Base-by-base conservation (phyloP, 2,888 invertebrate genomes). In the Amphipyra berbera region DNA sequence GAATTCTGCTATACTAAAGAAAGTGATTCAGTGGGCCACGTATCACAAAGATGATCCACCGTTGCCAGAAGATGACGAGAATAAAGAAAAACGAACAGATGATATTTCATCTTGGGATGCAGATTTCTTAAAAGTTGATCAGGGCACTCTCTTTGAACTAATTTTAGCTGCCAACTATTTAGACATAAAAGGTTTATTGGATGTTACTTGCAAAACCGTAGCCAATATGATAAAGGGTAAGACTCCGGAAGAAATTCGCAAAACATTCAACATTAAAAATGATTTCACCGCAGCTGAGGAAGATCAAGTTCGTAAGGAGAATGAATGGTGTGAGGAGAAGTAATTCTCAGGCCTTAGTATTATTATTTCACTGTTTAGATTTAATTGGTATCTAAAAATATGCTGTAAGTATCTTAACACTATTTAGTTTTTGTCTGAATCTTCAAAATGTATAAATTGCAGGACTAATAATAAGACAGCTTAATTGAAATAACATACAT, bases 21-120 rank as follows among this genome's bases (percentile, higher is more conserved):
- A 99, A 94, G 99, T 98, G 0, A 97, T 98, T 70, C 97, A 98
- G 75, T 98, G 98, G 98, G 98, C 98, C 0, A 98, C 97, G 0
- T 98, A 98, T 82, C 98, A 98, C 88, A 98, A 98, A 93, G 97
- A 99, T 85, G 99, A 99, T 89, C 98, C 99, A 27, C 98, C 98
- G 60, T 97, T 98, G 82, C 98, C 98, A 8, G 99, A 99, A 90
- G 99, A 99, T 83, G 99, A 99, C 85, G 99, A 99, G 88, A 98
- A 98, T 90, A 98, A 98, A 89, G 99, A 99, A 87, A 99, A 99
- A 86, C 95, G 99, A n/a, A 99, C 99, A 0, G 99, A 99, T 88
- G 99, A 99, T 87, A 99, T 99, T 78, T 98, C 98, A 27, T 98
- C 98, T 0, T 99, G 99, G 99, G 99, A 99, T 95, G 98, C 99